A percentile compares a stretch with the other conserved stretches of the same genome.
These are phyloP conservation scores for Solenopsis fugax DNA, from an alignment of 1,140 invertebrate genomes.

Conservation along the genomic window DNA sequence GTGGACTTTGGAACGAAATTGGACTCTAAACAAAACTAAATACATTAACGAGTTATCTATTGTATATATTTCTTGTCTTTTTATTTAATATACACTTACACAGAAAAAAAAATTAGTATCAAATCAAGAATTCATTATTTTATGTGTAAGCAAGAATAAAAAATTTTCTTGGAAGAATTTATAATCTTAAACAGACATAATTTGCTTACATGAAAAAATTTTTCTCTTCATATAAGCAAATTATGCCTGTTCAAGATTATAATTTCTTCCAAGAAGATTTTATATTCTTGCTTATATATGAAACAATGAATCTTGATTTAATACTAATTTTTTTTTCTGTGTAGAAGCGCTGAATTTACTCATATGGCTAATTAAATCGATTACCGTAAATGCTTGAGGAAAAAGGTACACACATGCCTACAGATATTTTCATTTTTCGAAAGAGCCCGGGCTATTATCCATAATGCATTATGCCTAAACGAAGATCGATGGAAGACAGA, in stretches of 20 bases:
- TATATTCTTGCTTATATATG: too few relatives aligned
- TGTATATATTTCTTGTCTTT: background rate
- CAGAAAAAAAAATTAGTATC: too few relatives aligned
- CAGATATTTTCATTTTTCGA: background rate
- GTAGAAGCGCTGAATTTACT: background rate
- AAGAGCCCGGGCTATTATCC: background rate
- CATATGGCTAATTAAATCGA: background rate
- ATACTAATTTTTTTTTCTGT: too few relatives aligned
- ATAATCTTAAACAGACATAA: too few relatives aligned
- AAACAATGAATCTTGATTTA: too few relatives aligned
- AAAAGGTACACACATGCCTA: background rate
- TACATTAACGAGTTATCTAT: background rate
- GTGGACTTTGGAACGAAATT: background rate
- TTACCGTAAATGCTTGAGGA: background rate
- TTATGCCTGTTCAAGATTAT: too few relatives aligned
- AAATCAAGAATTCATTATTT: too few relatives aligned
- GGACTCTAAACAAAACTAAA: background rate
- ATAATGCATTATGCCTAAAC: conserved; percentile 19
- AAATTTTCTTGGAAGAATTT: too few relatives aligned
- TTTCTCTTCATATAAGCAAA: too few relatives aligned
- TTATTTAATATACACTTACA: background rate
- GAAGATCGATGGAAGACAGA: conserved; percentile 49
- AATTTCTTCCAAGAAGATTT: too few relatives aligned
- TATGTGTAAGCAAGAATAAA: too few relatives aligned
- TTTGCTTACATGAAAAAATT: too few relatives aligned